Evolutionary conservation across 1,140 invertebrate genomes (phyloP).

Genomic region (Apis florea): DNA sequence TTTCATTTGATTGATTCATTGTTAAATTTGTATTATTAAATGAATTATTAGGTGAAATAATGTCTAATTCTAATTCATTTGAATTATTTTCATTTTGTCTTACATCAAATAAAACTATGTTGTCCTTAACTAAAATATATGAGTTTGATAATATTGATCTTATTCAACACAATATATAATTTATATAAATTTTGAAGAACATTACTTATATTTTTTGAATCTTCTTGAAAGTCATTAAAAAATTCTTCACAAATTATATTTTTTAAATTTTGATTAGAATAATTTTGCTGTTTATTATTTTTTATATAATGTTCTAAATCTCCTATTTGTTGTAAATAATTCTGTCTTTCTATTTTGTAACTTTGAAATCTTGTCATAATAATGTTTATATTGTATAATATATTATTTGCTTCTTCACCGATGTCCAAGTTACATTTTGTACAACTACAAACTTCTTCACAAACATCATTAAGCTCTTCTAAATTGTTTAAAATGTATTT

Average conservation of each 20-base stretch:
- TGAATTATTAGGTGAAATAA: background rate
- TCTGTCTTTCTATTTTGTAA: slow-evolving; percentile 56
- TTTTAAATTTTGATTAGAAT: slow-evolving; percentile 1
- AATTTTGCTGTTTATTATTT: background rate
- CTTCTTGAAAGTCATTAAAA: background rate
- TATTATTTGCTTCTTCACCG: slow-evolving; percentile 47
- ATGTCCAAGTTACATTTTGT: slow-evolving; percentile 47
- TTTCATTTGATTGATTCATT: background rate
- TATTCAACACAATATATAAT: background rate
- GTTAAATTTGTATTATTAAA: slow-evolving; percentile 8
- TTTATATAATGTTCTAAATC: slow-evolving; percentile 43
- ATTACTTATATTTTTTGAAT: slow-evolving; percentile 16
- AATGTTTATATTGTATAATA: slow-evolving; percentile 42
- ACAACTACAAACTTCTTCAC: slow-evolving; percentile 40
- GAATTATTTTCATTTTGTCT: background rate
- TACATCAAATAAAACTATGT: background rate
- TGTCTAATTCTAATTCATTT: slow-evolving; percentile 9
- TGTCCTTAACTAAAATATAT: background rate
- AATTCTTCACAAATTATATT: background rate
- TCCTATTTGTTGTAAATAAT: slow-evolving; percentile 48
- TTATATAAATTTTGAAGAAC: background rate
- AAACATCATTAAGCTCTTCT: slow-evolving; percentile 43
- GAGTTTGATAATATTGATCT: background rate
- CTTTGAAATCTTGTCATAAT: slow-evolving; percentile 53
- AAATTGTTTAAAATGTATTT: slow-evolving; percentile 58